Base-by-base conservation (phyloP, 1,140 invertebrate species). In the Drosophila mauritiana region DNA sequence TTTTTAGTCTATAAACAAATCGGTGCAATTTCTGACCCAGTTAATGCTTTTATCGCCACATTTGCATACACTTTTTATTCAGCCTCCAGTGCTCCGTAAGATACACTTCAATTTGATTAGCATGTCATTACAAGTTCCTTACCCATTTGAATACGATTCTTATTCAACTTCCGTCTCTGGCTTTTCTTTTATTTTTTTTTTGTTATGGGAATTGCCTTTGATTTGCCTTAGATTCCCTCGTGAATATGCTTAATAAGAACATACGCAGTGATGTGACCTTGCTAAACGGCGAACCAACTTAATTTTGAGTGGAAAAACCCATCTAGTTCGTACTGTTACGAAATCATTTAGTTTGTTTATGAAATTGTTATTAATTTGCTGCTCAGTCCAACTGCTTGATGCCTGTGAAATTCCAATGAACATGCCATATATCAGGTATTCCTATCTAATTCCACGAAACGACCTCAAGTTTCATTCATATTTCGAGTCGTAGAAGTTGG, bases 51-150 rank as follows among this genome's bases (percentile, higher is more conserved):
- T 11, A 48, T 12, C 25, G 5, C 13, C 27, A 15, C 27, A 31
- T 52, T 52, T 52, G 31, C 31, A 52, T 52, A 36, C 49, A 36
- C 15, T 36, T 52, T 12, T 12, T 36, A 52, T 52, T 52, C 48
- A 51, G 25, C 48, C 48, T 51, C 48, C 48, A 51, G 4, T 15
- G 15, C n/a, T 2, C 8, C 5, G n/a, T 49, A 11, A 25, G 48
- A 31, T 36, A 11, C 34, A 36, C 49, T 52, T 8, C 15, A 36
- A 36, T 52, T 36, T 36, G 36, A 52, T 52, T 52, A 36, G 49
- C 49, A 52, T 52, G 31, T 52, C 27, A 34, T 51, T 34, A 51
- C 48, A 11, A 20, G 20, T 34, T 34, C 2, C 15, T 15, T 2
- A 0, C n/a, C 15, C 49, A 52, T 52, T 43, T 43, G 54, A 43